Conservation (phyloP, 2,888 invertebrate species). For the Teleiodes luculella region DNA sequence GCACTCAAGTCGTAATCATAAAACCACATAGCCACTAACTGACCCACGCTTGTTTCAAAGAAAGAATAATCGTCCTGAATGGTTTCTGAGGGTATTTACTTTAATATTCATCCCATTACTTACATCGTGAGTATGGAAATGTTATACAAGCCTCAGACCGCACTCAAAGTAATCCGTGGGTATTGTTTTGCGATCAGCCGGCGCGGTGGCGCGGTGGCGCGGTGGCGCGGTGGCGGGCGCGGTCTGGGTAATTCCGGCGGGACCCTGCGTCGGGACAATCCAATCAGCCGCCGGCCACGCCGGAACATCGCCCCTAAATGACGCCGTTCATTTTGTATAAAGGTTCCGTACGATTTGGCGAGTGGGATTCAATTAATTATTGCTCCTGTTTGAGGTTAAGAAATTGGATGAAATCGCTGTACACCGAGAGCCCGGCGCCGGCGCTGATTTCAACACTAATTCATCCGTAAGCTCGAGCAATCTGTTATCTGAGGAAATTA, state of each 20-base stretch:
- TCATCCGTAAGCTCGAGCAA: not conserved
- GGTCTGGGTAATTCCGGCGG: conserved; percentile 30
- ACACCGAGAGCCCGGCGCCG: not conserved
- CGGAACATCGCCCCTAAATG: conserved; percentile 27
- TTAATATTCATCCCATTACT: conserved; percentile 12
- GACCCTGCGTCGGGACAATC: conserved; percentile 31
- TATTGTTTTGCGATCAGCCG: conserved; percentile 24
- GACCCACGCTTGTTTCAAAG: not conserved
- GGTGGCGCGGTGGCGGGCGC: conserved; percentile 15
- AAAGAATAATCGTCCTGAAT: not conserved
- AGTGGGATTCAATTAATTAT: conserved; percentile 50
- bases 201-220: conserved; percentile 14
- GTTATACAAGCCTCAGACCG: conserved; percentile 16
- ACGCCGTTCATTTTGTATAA: conserved; percentile 26
- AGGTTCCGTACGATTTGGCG: conserved; percentile 20
- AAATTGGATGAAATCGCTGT: conserved; percentile 4
- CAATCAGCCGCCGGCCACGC: conserved; percentile 36
- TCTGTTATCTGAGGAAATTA: not conserved
- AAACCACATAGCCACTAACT: not conserved
- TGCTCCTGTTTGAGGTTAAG: conserved; percentile 32
- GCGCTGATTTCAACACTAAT: not conserved
- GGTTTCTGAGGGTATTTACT: not conserved
- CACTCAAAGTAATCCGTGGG: conserved; percentile 28
- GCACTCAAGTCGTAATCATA: not conserved
- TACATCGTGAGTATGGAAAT: conserved; percentile 15